Percentiles rank a stretch among this genome's conserved stretches.
These are phyloP conservation scores for Caenorhabditis sp. DNA, from an alignment of 2,888 invertebrate genomes.

Conservation along the genomic window DNA sequence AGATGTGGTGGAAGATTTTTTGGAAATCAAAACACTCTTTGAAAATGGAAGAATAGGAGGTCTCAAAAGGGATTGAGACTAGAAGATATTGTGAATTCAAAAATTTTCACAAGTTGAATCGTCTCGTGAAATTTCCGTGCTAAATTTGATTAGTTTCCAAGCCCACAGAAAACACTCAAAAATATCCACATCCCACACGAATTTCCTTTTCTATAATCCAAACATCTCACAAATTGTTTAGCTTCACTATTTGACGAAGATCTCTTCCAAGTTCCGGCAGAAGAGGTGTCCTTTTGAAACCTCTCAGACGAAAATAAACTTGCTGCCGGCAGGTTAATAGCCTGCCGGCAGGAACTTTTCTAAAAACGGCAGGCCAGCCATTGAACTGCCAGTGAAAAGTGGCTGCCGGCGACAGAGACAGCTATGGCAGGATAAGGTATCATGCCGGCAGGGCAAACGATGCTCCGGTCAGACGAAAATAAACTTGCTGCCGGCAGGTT, in stretches of 20 bases:
- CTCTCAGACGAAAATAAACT: too few species aligned
- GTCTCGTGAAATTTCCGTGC: background rate
- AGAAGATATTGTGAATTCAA: background rate
- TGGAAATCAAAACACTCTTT: background rate
- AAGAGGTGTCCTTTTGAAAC: slow-evolving; percentile 11
- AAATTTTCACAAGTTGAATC: background rate
- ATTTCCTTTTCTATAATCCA: slow-evolving; percentile 3
- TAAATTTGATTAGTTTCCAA: background rate
- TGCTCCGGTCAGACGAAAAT: too few species aligned
- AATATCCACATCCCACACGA: slow-evolving; percentile 4
- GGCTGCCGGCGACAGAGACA: too few species aligned
- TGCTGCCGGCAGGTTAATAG: too few species aligned
- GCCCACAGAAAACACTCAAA: background rate
- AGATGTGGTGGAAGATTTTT: background rate
- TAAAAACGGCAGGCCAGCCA: too few species aligned
- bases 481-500: too few species aligned
- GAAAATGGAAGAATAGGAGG: background rate
- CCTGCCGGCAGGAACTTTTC: too few species aligned
- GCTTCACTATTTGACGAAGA: slow-evolving; percentile 28
- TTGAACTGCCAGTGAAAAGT: too few species aligned
- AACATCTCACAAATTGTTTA: slow-evolving; percentile 40
- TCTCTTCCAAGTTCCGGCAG: slow-evolving; percentile 33
- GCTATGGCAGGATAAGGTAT: too few species aligned
- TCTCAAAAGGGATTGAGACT: background rate
- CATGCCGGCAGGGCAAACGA: too few species aligned